Evolutionary conservation across 2,113 vertebrate genomes (phyloP).

Genomic region (Phrynosoma blainvillii): DNA sequence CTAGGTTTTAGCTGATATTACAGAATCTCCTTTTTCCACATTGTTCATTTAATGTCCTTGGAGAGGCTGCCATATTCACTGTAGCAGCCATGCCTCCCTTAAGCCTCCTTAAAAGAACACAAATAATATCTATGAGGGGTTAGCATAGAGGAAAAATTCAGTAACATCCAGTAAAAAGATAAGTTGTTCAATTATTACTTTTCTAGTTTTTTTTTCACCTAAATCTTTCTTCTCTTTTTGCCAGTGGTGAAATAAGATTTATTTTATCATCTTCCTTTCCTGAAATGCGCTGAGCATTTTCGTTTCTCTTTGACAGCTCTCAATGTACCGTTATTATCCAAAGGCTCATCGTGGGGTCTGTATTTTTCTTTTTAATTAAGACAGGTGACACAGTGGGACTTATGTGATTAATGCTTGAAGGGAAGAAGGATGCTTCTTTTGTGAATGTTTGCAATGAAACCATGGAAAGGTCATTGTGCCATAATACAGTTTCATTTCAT

Average conservation of each 20-base stretch:
- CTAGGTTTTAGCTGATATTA: not conserved
- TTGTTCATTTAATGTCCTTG: slow-evolving; percentile 30
- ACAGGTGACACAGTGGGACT: slow-evolving; percentile 22
- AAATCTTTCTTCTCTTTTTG: not conserved
- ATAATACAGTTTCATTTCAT: slow-evolving; percentile 40
- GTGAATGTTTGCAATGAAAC: slow-evolving; percentile 29
- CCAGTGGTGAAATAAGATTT: slow-evolving; percentile 31
- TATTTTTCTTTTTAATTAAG: slow-evolving; percentile 55
- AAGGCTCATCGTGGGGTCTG: slow-evolving; percentile 10
- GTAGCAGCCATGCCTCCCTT: slow-evolving; percentile 19
- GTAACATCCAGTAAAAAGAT: slow-evolving; percentile 28
- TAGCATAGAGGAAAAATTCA: not conserved
- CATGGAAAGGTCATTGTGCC: slow-evolving; percentile 40
- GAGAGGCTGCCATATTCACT: slow-evolving; percentile 11
- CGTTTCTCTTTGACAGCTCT: slow-evolving; percentile 34
- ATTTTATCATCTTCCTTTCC: slow-evolving; percentile 40
- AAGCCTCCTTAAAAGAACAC: slow-evolving; percentile 21
- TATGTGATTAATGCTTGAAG: slow-evolving; percentile 27
- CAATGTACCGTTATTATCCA: slow-evolving; percentile 1
- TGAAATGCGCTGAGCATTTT: slow-evolving; percentile 41
- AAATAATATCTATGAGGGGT: slow-evolving; percentile 31
- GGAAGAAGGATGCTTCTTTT: slow-evolving; percentile 31
- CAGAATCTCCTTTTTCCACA: slow-evolving; percentile 15
- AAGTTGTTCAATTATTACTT: slow-evolving; percentile 42
- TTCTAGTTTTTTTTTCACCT: not conserved